These are phyloP conservation scores for Entomyzon cyanotis DNA, from an alignment of 2,113 vertebrate species.

Conservation along the genomic window DNA sequence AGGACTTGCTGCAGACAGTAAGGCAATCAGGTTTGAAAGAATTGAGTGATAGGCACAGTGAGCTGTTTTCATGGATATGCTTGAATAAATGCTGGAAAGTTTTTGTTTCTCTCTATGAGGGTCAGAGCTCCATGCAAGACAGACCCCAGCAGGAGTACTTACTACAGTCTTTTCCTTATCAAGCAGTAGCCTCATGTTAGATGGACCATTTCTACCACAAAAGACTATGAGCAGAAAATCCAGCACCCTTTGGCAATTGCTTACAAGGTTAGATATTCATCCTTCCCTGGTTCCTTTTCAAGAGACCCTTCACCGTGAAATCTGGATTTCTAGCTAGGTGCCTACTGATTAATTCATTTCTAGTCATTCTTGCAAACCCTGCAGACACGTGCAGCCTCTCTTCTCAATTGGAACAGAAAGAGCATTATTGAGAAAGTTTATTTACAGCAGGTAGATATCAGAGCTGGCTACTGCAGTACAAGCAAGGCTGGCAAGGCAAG, in stretches of 20 bases:
- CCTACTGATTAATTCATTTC: neutral
- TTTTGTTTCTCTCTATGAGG: neutral
- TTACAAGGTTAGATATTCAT: neutral
- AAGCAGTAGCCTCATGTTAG: neutral
- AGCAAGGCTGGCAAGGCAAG: neutral
- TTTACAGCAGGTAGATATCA: neutral
- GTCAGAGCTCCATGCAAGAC: neutral
- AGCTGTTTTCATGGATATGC: neutral
- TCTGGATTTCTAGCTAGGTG: neutral
- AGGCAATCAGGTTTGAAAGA: neutral
- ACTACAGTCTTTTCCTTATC: neutral
- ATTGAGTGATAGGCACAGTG: neutral
- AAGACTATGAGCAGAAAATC: neutral
- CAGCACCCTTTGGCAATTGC: neutral
- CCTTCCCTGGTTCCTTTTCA: neutral
- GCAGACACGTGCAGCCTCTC: fast-evolving
- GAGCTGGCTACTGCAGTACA: neutral
- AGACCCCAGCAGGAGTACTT: neutral
- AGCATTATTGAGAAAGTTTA: neutral
- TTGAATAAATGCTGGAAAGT: neutral
- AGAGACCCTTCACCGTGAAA: neutral
- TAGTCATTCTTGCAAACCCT: neutral
- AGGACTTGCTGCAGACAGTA: neutral
- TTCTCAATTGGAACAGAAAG: neutral
- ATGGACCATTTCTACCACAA: neutral